Percentiles rank a stretch among this genome's conserved stretches.
These are phyloP conservation scores for Meteorus cinctellus DNA, from an alignment of 2,888 invertebrate species.

Conservation along the genomic window DNA sequence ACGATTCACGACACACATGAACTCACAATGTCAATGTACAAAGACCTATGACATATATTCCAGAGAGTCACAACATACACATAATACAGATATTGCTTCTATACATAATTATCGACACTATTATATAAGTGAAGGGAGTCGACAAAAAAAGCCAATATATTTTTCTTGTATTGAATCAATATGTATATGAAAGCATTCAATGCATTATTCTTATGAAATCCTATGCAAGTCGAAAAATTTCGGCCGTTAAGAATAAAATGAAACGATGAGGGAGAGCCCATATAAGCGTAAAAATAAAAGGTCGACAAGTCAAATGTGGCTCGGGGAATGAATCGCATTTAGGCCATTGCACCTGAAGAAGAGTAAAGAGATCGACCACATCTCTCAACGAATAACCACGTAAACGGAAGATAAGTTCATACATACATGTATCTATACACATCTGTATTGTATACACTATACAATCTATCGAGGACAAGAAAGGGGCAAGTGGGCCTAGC, in stretches of 20 bases:
- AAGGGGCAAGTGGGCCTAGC: conserved; percentile 69
- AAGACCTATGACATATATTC: too few relatives aligned
- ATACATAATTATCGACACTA: too few relatives aligned
- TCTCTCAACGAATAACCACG: conserved; percentile 41
- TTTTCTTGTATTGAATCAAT: too few relatives aligned
- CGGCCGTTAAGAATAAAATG: background rate
- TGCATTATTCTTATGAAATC: background rate
- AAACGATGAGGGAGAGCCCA: conserved; percentile 14
- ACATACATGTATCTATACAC: conserved; percentile 44
- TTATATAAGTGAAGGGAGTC: too few relatives aligned
- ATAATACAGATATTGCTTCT: too few relatives aligned
- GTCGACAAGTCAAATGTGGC: conserved; percentile 44
- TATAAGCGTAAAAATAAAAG: conserved; percentile 52
- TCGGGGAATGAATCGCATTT: conserved; percentile 69
- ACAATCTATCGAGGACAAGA: conserved; percentile 35
- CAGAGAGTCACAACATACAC: too few relatives aligned
- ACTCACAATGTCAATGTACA: too few relatives aligned
- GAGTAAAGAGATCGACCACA: conserved; percentile 55
- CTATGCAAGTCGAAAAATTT: background rate
- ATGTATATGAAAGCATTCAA: background rate
- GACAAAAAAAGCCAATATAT: too few relatives aligned
- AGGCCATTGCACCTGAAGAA: conserved; percentile 68
- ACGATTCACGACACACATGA: too few relatives aligned
- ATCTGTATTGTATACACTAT: background rate
- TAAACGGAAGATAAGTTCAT: conserved; percentile 52